Conservation (phyloP, 2,797 vertebrate species). For the Psittacula derbiana region DNA sequence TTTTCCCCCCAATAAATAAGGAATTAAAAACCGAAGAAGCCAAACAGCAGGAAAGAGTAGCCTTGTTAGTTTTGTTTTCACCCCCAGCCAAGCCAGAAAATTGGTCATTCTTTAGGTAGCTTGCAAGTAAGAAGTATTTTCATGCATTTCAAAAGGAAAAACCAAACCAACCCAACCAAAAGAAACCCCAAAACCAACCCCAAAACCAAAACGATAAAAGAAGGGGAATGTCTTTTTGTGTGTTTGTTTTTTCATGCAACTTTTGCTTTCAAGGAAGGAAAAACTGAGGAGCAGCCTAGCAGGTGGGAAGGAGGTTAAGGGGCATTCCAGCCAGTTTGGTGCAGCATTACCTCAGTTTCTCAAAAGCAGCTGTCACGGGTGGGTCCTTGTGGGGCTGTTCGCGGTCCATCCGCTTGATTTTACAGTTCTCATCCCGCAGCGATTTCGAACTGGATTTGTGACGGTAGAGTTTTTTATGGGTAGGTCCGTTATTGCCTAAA, state of each 20-base stretch:
- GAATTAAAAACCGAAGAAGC: constrained; percentile 89
- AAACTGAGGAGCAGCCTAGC: constrained; percentile 84
- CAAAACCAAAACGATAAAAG: constrained; percentile 59
- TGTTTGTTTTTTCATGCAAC: constrained; percentile 91
- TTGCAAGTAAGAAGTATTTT: constrained; percentile 93
- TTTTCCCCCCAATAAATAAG: constrained; percentile 75
- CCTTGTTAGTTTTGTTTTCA: constrained; percentile 86
- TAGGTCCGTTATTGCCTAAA: constrained; percentile 90
- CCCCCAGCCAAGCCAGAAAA: constrained; percentile 95
- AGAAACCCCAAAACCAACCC: neutral
- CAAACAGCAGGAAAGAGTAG: constrained; percentile 92
- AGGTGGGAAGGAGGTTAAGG: constrained; percentile 83
- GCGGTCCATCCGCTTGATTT: constrained; percentile 91
- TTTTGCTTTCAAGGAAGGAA: constrained; percentile 86
- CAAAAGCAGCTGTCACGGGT: constrained; percentile 95
- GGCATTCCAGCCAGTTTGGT: constrained; percentile 90
- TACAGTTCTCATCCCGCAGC: constrained; percentile 95
- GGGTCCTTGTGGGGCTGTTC: constrained; percentile 94
- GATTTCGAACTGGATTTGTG: constrained; percentile 99
- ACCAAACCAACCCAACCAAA: neutral
- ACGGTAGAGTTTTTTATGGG: constrained; percentile 99
- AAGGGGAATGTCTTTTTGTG: constrained; percentile 82
- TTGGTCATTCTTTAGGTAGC: constrained; percentile 95
- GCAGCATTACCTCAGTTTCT: constrained; percentile 99
- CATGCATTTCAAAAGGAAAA: constrained; percentile 85